A percentile compares a stretch with the other conserved stretches of the same genome.
These are phyloP conservation scores for Phoxinus phoxinus DNA, from an alignment of 2,113 vertebrate species.

Conservation along the genomic window DNA sequence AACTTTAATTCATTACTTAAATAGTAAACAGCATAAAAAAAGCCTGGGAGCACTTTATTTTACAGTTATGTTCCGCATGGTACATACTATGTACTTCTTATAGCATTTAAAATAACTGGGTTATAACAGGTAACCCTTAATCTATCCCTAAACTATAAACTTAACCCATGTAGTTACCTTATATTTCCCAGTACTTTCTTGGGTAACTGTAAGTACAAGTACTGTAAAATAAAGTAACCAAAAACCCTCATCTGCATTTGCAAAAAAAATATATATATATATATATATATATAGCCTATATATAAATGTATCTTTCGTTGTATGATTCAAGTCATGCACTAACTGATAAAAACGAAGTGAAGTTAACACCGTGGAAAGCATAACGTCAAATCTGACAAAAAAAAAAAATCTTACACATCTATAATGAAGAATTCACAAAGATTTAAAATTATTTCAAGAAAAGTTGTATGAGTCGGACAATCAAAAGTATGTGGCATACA, in stretches of 20 bases:
- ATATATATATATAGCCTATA: too few relatives aligned
- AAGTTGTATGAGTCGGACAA: background rate
- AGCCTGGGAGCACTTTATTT: background rate
- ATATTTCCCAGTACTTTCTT: too few relatives aligned
- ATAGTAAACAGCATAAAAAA: background rate
- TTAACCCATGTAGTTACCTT: too few relatives aligned
- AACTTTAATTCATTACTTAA: background rate
- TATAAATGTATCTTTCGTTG: background rate
- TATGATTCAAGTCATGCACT: background rate
- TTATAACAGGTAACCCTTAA: too few relatives aligned
- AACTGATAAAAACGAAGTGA: slow-evolving; percentile 1
- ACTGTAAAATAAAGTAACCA: too few relatives aligned
- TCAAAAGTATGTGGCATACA: background rate
- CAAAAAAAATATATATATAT: too few relatives aligned
- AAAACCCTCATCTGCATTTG: background rate
- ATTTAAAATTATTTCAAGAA: background rate
- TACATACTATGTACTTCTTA: too few relatives aligned
- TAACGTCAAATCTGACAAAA: background rate
- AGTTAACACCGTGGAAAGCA: background rate
- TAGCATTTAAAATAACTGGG: too few relatives aligned
- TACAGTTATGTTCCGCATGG: too few relatives aligned
- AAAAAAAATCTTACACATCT: background rate
- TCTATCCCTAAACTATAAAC: too few relatives aligned
- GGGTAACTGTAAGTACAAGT: too few relatives aligned
- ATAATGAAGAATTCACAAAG: background rate